A percentile compares a stretch with the other conserved stretches of the same genome.
Evolutionary conservation across 1,140 invertebrate species (phyloP).

Genomic region (Platyscapa corneri): DNA sequence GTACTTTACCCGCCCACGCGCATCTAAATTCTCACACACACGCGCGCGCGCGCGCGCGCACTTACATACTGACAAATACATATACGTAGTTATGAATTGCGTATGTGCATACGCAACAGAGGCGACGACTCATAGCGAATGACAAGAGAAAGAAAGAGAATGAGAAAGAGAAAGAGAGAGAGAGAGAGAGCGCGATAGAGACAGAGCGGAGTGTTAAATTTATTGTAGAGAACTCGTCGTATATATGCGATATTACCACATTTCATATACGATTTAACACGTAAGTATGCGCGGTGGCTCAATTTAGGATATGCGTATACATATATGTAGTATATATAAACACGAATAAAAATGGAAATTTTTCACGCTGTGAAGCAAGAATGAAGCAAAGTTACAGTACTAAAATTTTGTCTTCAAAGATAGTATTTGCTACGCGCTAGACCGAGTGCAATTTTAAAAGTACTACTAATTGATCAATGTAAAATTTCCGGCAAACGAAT

Average conservation of each 20-base stretch:
- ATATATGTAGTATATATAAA: constrained; percentile 15
- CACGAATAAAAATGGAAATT: neutral
- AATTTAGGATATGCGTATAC: constrained; percentile 38
- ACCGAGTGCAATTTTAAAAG: neutral
- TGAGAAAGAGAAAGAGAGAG: constrained; percentile 23
- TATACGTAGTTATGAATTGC: neutral
- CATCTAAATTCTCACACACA: no score
- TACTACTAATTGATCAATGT: neutral
- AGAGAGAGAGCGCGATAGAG: neutral
- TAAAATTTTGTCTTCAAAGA: neutral
- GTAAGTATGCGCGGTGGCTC: constrained; percentile 43
- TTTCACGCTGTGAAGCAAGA: neutral
- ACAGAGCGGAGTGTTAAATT: constrained; percentile 18
- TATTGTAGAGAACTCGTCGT: constrained; percentile 29
- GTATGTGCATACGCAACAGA: neutral
- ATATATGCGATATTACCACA: constrained; percentile 38
- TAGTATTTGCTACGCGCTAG: neutral
- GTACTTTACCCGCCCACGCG: no score
- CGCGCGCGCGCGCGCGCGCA: neutral
- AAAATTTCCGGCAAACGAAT: neutral
- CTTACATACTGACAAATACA: neutral
- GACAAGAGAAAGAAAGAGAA: neutral
- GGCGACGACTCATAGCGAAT: neutral
- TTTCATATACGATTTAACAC: constrained; percentile 45
- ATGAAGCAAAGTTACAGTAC: neutral